Base-by-base conservation (phyloP, 2,113 vertebrate genomes). In the Chaetura pelagica region DNA sequence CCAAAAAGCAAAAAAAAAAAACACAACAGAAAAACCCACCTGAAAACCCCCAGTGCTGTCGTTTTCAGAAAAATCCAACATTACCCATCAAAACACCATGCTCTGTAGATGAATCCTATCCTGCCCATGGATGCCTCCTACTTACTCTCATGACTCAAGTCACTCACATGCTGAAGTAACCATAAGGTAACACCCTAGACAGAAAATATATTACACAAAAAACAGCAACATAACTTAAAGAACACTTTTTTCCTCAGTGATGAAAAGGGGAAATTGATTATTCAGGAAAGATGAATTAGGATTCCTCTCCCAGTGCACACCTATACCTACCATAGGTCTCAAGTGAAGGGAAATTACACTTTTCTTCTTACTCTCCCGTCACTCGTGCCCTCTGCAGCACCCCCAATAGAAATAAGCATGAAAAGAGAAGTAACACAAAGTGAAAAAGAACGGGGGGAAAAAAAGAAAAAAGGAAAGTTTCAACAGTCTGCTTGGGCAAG, bases 71-170 rank as follows among this genome's bases (percentile, higher is more conserved):
- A 94, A 95, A 92, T 67, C 61, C 75, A 88, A 6, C 19, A 22
- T 35, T 55, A 84, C 46, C 59, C 85, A 78, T 61, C 61, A 90
- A 49, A 91, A 72, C 76, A 34, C n/a, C 62, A 68, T 0, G 1
- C 35, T 92, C 40, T 58, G 38, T 55, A 94, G 59, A 77, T 8
- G 52, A 84, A 30, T 21, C 40, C 54, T 66, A 27, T 90, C 76
- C 72, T 86, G 72, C 16, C 58, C 61, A 32, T 49, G 44, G 61
- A 75, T 59, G 75, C 76, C 64, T 58, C 69, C 87, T 80, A 80
- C 78, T 87, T 90, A 72, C 5, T 84, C 27, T 66, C 67, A 40
- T 93, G 88, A 96, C 79, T 96, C 88, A 84, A 86, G 80, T 44
- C 90, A 96, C 76, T 52, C 83, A 52, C 55, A 81, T 4, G 24